These are phyloP conservation scores for Dynastes hyllus DNA, from an alignment of 2,888 invertebrate species.

Conservation along the genomic window DNA sequence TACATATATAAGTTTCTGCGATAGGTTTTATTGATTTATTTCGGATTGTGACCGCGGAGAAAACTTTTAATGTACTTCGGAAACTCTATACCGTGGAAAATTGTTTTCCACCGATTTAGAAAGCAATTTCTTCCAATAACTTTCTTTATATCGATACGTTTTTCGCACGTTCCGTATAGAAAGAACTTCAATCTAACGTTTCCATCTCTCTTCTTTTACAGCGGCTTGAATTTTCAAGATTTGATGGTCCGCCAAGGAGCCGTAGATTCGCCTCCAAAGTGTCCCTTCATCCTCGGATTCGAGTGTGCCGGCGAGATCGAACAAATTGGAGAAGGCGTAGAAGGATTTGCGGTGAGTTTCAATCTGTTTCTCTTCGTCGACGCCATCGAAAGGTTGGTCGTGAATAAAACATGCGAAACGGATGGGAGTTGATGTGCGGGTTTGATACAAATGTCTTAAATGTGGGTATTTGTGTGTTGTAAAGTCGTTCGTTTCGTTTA, in stretches of 20 bases:
- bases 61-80: constrained; percentile 4
- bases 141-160: neutral
- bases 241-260: constrained; percentile 91
- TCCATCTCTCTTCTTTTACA: constrained; percentile 72
- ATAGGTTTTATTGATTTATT: too few species aligned
- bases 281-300: constrained; percentile 90
- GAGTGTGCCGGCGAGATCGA: constrained; percentile 91
- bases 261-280: constrained; percentile 91
- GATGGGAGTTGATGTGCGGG: neutral
- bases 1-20: too few species aligned
- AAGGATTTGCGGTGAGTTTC: constrained; percentile 81
- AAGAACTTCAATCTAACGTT: neutral
- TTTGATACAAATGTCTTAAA: neutral
- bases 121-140: constrained; percentile 23
- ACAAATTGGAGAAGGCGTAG: constrained; percentile 85
- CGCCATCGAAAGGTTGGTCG: neutral
- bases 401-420: constrained; percentile 32
- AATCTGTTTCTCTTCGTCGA: constrained; percentile 9
- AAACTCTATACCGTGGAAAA: neutral
- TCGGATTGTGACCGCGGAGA: neutral
- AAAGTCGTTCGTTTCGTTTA: neutral
- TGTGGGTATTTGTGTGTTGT: neutral
- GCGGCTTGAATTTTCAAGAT: constrained; percentile 92
- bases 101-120: neutral
- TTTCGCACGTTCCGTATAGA: neutral